Base-by-base conservation (phyloP, 2,797 vertebrate species). In the Tragelaphus oryx region DNA sequence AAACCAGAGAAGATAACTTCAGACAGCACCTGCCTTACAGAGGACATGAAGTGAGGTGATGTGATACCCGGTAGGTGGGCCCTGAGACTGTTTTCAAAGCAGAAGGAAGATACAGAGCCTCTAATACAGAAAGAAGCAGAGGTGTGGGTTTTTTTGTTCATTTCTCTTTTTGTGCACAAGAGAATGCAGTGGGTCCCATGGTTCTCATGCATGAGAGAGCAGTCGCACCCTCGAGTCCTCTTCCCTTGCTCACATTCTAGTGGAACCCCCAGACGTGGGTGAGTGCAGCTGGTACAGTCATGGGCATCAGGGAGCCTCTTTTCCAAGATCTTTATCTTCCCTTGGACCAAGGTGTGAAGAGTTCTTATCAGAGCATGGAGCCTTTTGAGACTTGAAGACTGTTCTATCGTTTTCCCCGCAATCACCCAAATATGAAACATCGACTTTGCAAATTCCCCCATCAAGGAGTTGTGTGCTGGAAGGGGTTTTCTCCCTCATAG, bases 321-420 rank as follows among this genome's bases (percentile, higher is more conserved):
- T 89, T 86, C 80, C 17, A 17, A 52, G 55, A 14, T n/a, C 44
- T 65, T 78, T 20, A 80, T 46, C n/a, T 68, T 20, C 87, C 1
- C 3, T 0, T 80, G 1, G 6, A 54, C 75, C 0, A 74, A 28
- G 48, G 16, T 10, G 16, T 80, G 80, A 89, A 87, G 85, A 85
- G 37, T 93, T 95, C 62, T 87, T 50, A 22, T 62, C 7, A 79
- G n/a, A 79, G 81, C 4, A 5, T 22, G 22, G 78, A 92, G 84
- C 24, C 30, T 41, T 12, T 8, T 28, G n/a, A 91, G 24, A 55
- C 41, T 3, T 13, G 46, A 37, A 59, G 20, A 22, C 17, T 74
- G 18, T 46, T 30, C 9, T 76, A 41, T 80, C 0, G 0, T 30
- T 87, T 55, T 8, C 1, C 1, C 3, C 10, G 3, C 18, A 46